These are phyloP conservation scores for Drosophila pseudoobscura DNA, from an alignment of 1,140 invertebrate species.

Conservation along the genomic window DNA sequence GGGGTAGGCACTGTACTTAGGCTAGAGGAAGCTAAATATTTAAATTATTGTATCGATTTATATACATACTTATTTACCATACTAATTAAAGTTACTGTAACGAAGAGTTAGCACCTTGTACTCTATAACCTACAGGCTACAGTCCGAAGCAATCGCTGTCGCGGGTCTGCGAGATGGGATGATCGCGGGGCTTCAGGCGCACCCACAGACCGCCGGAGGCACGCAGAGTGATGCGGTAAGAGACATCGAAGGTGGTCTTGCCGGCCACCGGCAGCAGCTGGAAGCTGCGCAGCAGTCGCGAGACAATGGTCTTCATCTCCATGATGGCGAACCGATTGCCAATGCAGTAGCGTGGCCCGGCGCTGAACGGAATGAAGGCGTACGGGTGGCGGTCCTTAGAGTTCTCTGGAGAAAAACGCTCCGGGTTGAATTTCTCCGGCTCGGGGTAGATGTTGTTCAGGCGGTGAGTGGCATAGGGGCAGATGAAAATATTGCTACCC, in stretches of 20 bases:
- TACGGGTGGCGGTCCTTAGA: slow-evolving; percentile 85
- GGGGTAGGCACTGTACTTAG: slow-evolving; percentile 63
- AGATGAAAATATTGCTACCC: slow-evolving; percentile 83
- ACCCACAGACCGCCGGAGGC: slow-evolving; percentile 85
- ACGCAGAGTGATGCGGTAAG: slow-evolving; percentile 85
- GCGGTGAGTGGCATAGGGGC: slow-evolving; percentile 87
- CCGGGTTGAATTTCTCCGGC: slow-evolving; percentile 89
- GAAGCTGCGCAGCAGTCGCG: slow-evolving; percentile 86
- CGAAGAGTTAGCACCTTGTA: slow-evolving; percentile 27
- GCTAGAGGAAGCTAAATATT: slow-evolving; percentile 72
- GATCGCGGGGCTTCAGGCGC: slow-evolving; percentile 73
- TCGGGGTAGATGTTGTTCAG: slow-evolving; percentile 87
- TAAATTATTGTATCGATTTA: slow-evolving; percentile 78
- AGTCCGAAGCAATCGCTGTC: slow-evolving; percentile 4
- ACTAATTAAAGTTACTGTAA: slow-evolving; percentile 79
- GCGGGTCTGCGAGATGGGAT: slow-evolving; percentile 11
- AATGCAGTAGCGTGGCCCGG: slow-evolving; percentile 84
- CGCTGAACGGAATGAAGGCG: slow-evolving; percentile 89
- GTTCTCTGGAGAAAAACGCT: slow-evolving; percentile 87
- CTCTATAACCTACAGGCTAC: background rate
- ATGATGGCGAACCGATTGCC: slow-evolving; percentile 89
- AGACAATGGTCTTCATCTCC: slow-evolving; percentile 89
- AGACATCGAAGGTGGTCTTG: slow-evolving; percentile 84
- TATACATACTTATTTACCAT: slow-evolving; percentile 67
- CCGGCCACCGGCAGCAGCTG: slow-evolving; percentile 83